Base-by-base conservation (phyloP, 1,140 invertebrate genomes). In the Drosophila eugracilis region DNA sequence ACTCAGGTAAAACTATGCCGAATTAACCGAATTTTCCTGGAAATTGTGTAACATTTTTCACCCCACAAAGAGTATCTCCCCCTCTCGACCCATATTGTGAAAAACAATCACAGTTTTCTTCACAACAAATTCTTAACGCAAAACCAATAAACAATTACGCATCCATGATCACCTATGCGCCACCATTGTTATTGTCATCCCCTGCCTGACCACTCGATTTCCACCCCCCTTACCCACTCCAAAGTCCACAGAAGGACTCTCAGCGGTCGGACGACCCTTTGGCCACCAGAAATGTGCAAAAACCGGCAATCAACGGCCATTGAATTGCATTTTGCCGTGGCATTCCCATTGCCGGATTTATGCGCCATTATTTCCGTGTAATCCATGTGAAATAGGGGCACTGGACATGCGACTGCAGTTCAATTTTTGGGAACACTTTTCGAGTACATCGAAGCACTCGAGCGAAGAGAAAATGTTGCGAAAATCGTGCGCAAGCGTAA, bases 351-450 rank as follows among this genome's bases (percentile, higher is more conserved):
- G 72, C 80, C 80, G 81, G 80, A 85, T 85, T 86, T 85, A 70
- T 77, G 80, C 83, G 78, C 75, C 81, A 86, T 86, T 86, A 86
- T 86, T 86, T 66, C 71, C 71, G 55, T 78, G 65, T 88, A 86
- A 85, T 74, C 77, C 78, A 88, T 86, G 81, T 88, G 81, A 86
- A 88, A 88, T 86, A 86, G 83, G 84, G 83, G 83, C 84, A 66
- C 48, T 73, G 75, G 52, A 78, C 83, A 88, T 74, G 83, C 83
- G 78, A 78, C 9, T 42, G 44, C 37, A 71, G 52, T 53, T 58
- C 47, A 53, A n/a, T n/a, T 53, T 72, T 78, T 59, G 21, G 44
- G 28, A 62, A 50, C 17, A 53, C 45, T 65, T 76, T 50, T 37
- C n/a, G 34, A 42, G 58, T 9, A 42, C 42, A 54, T 24, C 15